These are phyloP conservation scores for Darevskia nairensis DNA, from an alignment of 2,797 vertebrate genomes.

Conservation along the genomic window DNA sequence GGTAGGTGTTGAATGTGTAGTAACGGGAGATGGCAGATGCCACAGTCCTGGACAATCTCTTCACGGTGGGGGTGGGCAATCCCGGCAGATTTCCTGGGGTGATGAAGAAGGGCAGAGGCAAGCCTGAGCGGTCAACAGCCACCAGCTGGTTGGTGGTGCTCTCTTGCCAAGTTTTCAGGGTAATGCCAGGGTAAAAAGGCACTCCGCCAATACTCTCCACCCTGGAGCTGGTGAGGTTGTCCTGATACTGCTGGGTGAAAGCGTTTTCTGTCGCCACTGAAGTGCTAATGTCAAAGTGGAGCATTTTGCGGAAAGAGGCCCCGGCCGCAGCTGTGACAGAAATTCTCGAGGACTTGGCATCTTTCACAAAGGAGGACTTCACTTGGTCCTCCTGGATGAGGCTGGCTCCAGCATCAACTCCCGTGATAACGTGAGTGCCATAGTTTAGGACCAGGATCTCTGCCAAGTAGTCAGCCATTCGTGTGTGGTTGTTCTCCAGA, in stretches of 20 bases:
- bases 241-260: conserved; percentile 78
- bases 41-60: conserved; percentile 78
- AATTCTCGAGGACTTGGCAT: conserved; percentile 62
- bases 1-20: conserved; percentile 87
- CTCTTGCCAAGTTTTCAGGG: conserved; percentile 90
- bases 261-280: conserved; percentile 47
- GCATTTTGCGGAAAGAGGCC: conserved; percentile 79
- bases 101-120: conserved; percentile 85
- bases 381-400: conserved; percentile 90
- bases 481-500: conserved; percentile 90
- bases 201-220: conserved; percentile 84
- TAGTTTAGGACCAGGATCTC: conserved; percentile 89
- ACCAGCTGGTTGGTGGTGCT: conserved; percentile 87
- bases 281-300: conserved; percentile 73
- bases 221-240: conserved; percentile 85
- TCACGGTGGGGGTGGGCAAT: conserved; percentile 83
- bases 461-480: conserved; percentile 82
- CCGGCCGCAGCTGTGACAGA: conserved; percentile 78
- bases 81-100: conserved; percentile 80
- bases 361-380: conserved; percentile 79
- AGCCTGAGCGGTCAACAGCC: conserved; percentile 86
- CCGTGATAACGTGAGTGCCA: conserved; percentile 89
- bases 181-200: conserved; percentile 91
- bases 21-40: conserved; percentile 82
- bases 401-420: conserved; percentile 84